Evolutionary conservation across 2,888 invertebrate genomes (phyloP), one percentile per base, ranked within the genome.

Genomic region (Tryphoninae sp.): DNA sequence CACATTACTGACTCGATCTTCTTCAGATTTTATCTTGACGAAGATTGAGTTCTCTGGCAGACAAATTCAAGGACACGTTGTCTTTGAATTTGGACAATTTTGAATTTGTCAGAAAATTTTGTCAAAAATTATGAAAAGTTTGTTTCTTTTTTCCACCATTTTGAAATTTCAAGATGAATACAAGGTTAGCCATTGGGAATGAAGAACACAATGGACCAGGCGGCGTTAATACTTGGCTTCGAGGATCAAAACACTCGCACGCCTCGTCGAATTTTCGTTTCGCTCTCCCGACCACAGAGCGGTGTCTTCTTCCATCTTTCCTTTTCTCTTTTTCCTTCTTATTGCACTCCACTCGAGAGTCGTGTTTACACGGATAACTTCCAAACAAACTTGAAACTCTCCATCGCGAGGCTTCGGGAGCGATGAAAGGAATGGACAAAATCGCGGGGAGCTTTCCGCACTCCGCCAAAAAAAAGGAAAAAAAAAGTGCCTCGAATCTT

Each of bases 291-390:
- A 16, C 11, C 62, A 33, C 33, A 0, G 33, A 33, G 26, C 62
- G n/a, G 33, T 8, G 40, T 62, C 9, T 22, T 75, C 68, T 51
- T 64, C 72, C 67, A 71, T 45, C 51, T 59, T 67, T 19, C 11
- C 62, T 51, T 53, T 33, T 6, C 19, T 40, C n/a, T 69, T 55
- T 53, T 61, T 83, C 58, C 75, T 49, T 71, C 40, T 71, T 40
- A 59, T 62, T 73, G 78, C 75, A 78, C 78, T 65, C 69, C 62
- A 19, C 45, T 65, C 22, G 42, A 59, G 78, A 77, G 67, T 81
- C 69, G 68, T 82, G 84, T 84, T 84, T 84, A 84, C 84, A 76
- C 78, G 78, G 58, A 74, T 68, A 79, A 82, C 73, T 69, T 71
- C 40, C 74, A 82, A 84, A 82, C 82, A 84, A 80, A 78, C 82